Percentiles rank a stretch among this genome's conserved stretches.
These are phyloP conservation scores for Henricia sp. DNA, from an alignment of 53 echinoderm and acorn worm species.

Conservation along the genomic window DNA sequence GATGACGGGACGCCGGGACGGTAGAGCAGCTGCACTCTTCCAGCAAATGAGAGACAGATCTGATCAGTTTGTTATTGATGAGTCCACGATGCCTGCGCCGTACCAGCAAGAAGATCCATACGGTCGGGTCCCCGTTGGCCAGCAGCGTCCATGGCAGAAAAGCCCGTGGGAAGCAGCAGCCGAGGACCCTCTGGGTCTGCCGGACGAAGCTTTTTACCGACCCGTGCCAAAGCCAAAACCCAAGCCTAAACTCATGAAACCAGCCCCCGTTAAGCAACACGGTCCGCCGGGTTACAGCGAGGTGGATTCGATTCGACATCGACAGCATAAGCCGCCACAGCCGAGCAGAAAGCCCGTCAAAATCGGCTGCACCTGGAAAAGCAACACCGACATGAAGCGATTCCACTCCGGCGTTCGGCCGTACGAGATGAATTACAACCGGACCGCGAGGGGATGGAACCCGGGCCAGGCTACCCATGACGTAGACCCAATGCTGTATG, in stretches of 20 bases:
- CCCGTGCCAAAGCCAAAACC: slow-evolving; percentile 38
- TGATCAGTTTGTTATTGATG: slow-evolving; percentile 78
- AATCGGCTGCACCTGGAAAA: slow-evolving; percentile 69
- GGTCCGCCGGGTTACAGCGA: slow-evolving; percentile 52
- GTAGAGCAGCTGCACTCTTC: slow-evolving; percentile 80
- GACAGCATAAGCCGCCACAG: slow-evolving; percentile 6
- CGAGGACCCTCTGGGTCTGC: slow-evolving; percentile 33
- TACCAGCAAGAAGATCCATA: slow-evolving; percentile 11
- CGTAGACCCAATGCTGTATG: background rate
- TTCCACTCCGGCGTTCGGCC: slow-evolving; percentile 76
- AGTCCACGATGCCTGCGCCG: slow-evolving; percentile 38
- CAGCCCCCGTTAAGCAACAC: slow-evolving; percentile 19
- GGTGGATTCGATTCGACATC: slow-evolving; percentile 57
- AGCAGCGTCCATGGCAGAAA: slow-evolving; percentile 13
- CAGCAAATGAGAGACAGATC: slow-evolving; percentile 61
- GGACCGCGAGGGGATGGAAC: slow-evolving; percentile 71
- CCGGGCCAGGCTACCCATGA: background rate
- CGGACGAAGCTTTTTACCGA: slow-evolving; percentile 46
- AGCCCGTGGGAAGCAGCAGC: slow-evolving; percentile 63
- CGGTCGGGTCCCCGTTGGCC: background rate
- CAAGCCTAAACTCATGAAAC: slow-evolving; percentile 44
- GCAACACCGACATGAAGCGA: slow-evolving; percentile 19
- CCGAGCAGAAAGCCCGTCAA: slow-evolving; percentile 7
- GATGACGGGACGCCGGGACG: slow-evolving; percentile 53
- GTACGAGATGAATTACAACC: slow-evolving; percentile 77